Conservation (phyloP, 2,113 vertebrate species). For the Planiliza haematocheilus region DNA sequence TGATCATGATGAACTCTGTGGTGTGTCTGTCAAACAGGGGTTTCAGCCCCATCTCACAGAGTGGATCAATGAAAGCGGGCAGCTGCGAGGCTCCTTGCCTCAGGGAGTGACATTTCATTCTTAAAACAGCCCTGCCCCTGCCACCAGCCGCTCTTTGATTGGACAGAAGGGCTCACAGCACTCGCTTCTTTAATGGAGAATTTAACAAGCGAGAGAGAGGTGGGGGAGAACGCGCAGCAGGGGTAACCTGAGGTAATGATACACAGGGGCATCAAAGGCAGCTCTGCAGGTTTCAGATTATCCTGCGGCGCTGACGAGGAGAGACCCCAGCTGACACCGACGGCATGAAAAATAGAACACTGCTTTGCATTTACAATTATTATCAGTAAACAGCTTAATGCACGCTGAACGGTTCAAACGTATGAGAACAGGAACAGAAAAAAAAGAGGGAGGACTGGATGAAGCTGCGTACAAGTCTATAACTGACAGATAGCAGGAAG, state of each 20-base stretch:
- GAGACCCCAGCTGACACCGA: neutral
- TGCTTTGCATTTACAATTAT: no score
- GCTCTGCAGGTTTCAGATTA: conserved; percentile 40
- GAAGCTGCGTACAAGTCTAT: neutral
- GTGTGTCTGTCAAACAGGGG: conserved; percentile 16
- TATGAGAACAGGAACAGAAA: neutral
- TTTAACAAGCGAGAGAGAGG: conserved; percentile 28
- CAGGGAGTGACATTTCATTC: conserved; percentile 40
- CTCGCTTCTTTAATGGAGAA: conserved; percentile 41
- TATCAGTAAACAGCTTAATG: no score
- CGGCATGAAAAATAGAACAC: no score
- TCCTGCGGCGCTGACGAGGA: conserved; percentile 30
- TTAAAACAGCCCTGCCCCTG: conserved; percentile 29
- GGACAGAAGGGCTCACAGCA: conserved; percentile 24
- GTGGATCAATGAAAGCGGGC: conserved; percentile 33
- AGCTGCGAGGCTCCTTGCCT: conserved; percentile 23
- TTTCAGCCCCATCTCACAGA: conserved; percentile 19
- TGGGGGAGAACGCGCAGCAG: conserved; percentile 4
- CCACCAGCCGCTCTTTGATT: conserved; percentile 32
- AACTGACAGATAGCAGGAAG: neutral
- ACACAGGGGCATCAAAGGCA: conserved; percentile 35
- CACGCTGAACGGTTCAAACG: neutral
- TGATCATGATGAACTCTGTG: conserved; percentile 28
- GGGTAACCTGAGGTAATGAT: conserved; percentile 38
- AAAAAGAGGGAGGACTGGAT: neutral